Evolutionary conservation across 2,888 invertebrate species (phyloP).

Genomic region (Ophion slaviceki): DNA sequence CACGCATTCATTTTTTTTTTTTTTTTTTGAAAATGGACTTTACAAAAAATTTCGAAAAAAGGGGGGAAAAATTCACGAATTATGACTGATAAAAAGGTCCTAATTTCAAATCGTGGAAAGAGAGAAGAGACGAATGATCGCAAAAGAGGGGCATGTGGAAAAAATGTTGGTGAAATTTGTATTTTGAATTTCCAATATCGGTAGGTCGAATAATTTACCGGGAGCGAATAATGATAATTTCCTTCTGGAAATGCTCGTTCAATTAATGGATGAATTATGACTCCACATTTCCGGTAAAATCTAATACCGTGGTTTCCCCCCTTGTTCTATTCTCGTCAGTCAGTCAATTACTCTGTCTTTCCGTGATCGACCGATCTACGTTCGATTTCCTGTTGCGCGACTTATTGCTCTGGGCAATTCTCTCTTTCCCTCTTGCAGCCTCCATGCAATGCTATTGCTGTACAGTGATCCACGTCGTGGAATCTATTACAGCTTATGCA

Average conservation of each 20-base stretch:
- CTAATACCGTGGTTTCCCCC: constrained; percentile 11
- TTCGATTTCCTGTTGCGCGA: constrained; percentile 43
- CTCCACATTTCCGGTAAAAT: constrained; percentile 13
- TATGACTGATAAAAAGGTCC: too few species aligned
- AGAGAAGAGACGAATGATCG: too few species aligned
- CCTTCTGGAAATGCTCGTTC: background rate
- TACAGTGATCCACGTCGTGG: constrained; percentile 41
- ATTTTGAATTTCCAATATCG: background rate
- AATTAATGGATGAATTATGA: background rate
- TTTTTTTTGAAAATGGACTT: too few species aligned
- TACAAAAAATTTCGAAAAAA: too few species aligned
- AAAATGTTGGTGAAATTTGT: background rate
- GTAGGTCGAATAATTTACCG: background rate
- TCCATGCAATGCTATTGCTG: constrained; percentile 14
- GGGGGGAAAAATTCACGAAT: too few species aligned
- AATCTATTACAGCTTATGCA: constrained; percentile 54
- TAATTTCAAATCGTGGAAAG: too few species aligned
- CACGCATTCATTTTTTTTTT: too few species aligned
- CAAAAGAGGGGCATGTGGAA: background rate
- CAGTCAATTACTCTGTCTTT: constrained; percentile 4
- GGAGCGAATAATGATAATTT: background rate
- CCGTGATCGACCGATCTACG: constrained; percentile 35
- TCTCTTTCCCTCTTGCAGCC: constrained; percentile 17
- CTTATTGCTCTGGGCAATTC: constrained; percentile 30
- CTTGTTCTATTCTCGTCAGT: constrained; percentile 5